phyloP scores from a whole-genome alignment of 2,113 vertebrate genomes.

The Hyperoodon ampullatus region DNA sequence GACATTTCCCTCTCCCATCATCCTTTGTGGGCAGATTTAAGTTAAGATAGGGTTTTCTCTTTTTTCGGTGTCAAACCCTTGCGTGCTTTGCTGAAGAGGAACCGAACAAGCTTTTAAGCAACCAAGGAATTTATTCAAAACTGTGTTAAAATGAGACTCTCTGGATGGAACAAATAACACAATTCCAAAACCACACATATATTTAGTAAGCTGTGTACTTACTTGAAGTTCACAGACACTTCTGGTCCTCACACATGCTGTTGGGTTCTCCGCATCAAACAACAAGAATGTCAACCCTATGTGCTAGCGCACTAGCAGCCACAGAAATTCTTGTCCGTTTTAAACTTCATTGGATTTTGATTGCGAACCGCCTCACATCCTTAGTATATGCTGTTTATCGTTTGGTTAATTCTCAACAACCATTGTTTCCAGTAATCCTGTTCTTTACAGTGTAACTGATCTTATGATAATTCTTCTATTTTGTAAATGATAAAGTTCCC shows the following conservation, averaged over 20 bases:
- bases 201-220: neutral
- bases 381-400: neutral
- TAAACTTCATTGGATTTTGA: neutral
- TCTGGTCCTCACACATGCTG: neutral
- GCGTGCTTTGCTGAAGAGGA: neutral
- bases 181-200: neutral
- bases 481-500: neutral
- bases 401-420: neutral
- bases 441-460: neutral
- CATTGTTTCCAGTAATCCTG: neutral
- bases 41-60: neutral
- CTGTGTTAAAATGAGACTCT: neutral
- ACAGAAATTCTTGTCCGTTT: rapidly evolving
- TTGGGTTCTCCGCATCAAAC: neutral
- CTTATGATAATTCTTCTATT: neutral
- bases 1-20: neutral
- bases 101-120: neutral
- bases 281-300: neutral
- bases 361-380: neutral
- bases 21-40: neutral
- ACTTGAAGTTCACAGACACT: neutral
- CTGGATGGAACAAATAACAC: neutral
- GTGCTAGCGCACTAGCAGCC: rapidly evolving
- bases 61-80: neutral
- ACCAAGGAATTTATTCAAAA: neutral